Percentiles rank a stretch among this genome's conserved stretches.
Conservation (phyloP, 1,140 invertebrate species). For the Probaryconus sp. region DNA sequence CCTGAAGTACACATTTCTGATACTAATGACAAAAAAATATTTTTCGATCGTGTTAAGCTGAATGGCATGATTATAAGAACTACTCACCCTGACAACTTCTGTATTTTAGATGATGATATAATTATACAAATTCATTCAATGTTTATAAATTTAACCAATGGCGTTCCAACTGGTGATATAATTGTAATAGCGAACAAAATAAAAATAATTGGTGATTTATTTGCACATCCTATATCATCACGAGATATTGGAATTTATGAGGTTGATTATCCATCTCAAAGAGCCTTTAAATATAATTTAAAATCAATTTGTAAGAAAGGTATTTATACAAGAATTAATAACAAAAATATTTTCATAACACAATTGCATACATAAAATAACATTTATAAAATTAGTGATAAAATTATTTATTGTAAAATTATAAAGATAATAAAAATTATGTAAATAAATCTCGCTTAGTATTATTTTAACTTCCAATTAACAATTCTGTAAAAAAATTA, state of each 20-base stretch:
- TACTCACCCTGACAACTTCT: conserved; percentile 11
- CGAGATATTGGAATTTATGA: conserved; percentile 8
- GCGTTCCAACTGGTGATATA: neutral
- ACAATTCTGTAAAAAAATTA: too few relatives aligned
- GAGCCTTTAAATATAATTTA: neutral
- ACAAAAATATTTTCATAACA: too few relatives aligned
- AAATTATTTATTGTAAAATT: too few relatives aligned
- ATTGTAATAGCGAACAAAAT: neutral
- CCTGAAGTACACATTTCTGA: neutral
- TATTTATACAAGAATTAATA: too few relatives aligned
- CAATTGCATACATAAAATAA: too few relatives aligned
- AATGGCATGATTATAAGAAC: conserved; percentile 15
- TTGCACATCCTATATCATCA: conserved; percentile 8
- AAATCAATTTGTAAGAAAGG: too few relatives aligned
- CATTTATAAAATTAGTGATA: too few relatives aligned
- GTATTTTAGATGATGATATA: neutral
- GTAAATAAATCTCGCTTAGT: too few relatives aligned
- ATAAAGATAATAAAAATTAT: too few relatives aligned
- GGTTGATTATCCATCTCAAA: neutral
- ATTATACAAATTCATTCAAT: conserved; percentile 16
- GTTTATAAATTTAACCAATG: conserved; percentile 3
- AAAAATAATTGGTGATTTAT: conserved; percentile 2
- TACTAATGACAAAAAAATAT: neutral
- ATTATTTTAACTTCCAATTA: too few relatives aligned
- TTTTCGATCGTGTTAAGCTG: conserved; percentile 15